Base-by-base conservation (phyloP, 1,140 invertebrate species). In the Zaprionus davidi region DNA sequence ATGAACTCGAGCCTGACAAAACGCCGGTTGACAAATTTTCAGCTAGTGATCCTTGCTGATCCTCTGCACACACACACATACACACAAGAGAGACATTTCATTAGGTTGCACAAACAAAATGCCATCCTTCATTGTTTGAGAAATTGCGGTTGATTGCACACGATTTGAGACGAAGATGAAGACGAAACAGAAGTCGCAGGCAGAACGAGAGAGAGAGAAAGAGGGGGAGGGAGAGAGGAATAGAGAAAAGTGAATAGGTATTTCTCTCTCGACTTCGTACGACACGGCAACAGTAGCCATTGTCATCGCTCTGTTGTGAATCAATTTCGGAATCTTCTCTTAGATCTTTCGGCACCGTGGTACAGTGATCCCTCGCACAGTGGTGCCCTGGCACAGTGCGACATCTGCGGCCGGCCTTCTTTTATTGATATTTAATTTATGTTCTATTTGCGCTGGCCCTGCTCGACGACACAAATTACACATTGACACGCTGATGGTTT, bases 121-220 rank as follows among this genome's bases (percentile, higher is more conserved):
- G 84, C 80, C 67, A 86, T 79, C 68, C 82, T 51, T 69, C 69
- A 63, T 91, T 91, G 88, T 91, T 80, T 63, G 73, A 71, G 72
- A 79, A 81, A 91, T 76, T 91, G 88, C 84, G 88, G 88, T 91
- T 91, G 88, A 88, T 91, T 90, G 90, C 90, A 91, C 90, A 91
- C 81, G 79, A 91, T 91, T 86, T 81, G 60, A 81, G 82, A n/a
- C 69, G 15, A 36, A 60, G 22, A 13, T 66, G 20, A 38, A 78
- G 57, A 38, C 20, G 20, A 11, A 22, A 34, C 9, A 34, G 13
- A n/a, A n/a, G 31, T 34, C 2, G 7, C 41, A 46, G 41, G 6
- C n/a, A 51, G 11, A 13, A 1, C 13, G 20, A 49, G 20, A 12
- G 46, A 22, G 11, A 22, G 46, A 22, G 44, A 49, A 17, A 12